Conservation (phyloP, 2,797 vertebrate genomes). For the Rhinogobio ventralis region DNA sequence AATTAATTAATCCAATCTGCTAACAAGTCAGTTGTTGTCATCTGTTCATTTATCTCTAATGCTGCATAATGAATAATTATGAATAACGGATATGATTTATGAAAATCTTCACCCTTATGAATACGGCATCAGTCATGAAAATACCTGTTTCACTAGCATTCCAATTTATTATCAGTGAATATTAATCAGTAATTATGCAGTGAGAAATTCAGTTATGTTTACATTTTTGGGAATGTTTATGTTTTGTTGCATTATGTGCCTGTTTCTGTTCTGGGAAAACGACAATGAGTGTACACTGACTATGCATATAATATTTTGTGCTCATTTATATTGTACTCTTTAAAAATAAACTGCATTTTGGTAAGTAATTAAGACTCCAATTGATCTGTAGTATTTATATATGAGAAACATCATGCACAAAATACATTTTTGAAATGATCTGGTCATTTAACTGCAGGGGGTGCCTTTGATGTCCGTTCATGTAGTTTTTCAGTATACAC, state of each 20-base stretch:
- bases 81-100: slow-evolving; percentile 30
- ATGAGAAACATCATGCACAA: background rate
- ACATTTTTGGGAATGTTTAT: background rate
- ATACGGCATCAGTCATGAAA: background rate
- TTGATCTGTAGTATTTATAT: background rate
- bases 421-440: background rate
- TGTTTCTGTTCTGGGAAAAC: background rate
- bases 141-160: background rate
- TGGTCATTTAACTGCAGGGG: background rate
- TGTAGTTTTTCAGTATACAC: background rate
- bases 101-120: slow-evolving; percentile 12
- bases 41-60: slow-evolving; percentile 5
- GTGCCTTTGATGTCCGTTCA: background rate
- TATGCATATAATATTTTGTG: slow-evolving; percentile 9
- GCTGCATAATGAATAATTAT: slow-evolving; percentile 27
- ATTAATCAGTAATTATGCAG: background rate
- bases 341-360: slow-evolving; percentile 19
- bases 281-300: background rate
- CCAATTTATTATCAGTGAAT: background rate
- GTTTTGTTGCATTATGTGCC: background rate
- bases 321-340: background rate
- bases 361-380: background rate
- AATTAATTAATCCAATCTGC: slow-evolving; percentile 6
- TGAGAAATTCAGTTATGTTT: background rate
- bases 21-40: slow-evolving; percentile 15